Conservation (phyloP, 2,113 vertebrate genomes). For the Cottus gobio region DNA sequence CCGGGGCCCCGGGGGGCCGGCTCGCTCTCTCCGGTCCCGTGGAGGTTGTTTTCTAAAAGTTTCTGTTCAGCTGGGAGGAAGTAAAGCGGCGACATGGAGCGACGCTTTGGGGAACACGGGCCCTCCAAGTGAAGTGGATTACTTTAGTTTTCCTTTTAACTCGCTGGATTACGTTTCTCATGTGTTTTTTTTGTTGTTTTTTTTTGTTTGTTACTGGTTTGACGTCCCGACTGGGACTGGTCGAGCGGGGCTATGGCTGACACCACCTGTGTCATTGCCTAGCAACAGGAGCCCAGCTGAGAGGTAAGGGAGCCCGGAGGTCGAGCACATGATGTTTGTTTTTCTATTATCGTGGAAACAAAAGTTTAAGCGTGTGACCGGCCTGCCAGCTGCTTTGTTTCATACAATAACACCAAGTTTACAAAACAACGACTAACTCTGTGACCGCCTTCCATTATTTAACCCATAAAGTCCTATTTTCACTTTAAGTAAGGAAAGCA, state of each 20-base stretch:
- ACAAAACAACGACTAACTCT: slow-evolving; percentile 30
- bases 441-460: not conserved
- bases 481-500: no score
- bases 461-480: not conserved
- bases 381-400: not conserved
- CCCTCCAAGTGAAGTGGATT: not conserved
- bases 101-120: not conserved
- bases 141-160: not conserved
- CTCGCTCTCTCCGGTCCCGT: slow-evolving; percentile 17
- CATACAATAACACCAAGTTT: not conserved
- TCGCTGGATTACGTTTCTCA: not conserved
- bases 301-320: slow-evolving; percentile 48
- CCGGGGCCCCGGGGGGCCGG: not conserved
- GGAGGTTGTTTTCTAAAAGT: slow-evolving; percentile 18
- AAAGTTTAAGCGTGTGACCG: not conserved
- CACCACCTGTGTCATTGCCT: slow-evolving; percentile 20
- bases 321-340: not conserved
- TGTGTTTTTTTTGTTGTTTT: not conserved
- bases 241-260: slow-evolving; percentile 35
- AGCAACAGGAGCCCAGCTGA: slow-evolving; percentile 35
- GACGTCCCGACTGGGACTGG: not conserved
- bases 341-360: not conserved
- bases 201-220: no score
- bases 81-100: not conserved
- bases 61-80: not conserved